Percentiles rank a stretch among this genome's conserved stretches.
Evolutionary conservation across 1,140 invertebrate genomes (phyloP).

Genomic region (Armadillidium nasatum): DNA sequence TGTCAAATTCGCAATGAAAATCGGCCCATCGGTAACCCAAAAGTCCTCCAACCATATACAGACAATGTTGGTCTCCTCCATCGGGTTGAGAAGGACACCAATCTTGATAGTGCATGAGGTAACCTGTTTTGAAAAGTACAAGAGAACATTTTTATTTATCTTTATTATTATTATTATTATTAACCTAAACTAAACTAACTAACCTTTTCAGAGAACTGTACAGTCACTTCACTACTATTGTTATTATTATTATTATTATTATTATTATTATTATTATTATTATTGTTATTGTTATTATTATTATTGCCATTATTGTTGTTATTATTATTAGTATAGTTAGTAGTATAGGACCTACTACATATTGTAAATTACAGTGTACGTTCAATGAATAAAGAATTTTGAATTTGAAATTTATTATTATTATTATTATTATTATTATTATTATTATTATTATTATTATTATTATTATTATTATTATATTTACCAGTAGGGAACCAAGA

Average conservation of each 20-base stretch:
- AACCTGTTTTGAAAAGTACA: slow-evolving; percentile 30
- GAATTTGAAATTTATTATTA: too few species aligned
- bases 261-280: too few species aligned
- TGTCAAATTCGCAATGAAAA: slow-evolving; percentile 45
- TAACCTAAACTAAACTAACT: not conserved
- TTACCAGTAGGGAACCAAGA: not conserved
- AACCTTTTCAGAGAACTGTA: not conserved
- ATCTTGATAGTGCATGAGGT: slow-evolving; percentile 37
- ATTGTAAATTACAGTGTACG: too few species aligned
- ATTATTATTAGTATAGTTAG: too few species aligned
- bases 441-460: not conserved
- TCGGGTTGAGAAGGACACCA: slow-evolving; percentile 45
- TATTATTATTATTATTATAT: not conserved
- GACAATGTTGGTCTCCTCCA: slow-evolving; percentile 45
- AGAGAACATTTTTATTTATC: not conserved
- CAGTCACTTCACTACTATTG: not conserved
- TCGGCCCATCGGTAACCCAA: slow-evolving; percentile 45
- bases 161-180: not conserved
- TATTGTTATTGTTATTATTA: too few species aligned
- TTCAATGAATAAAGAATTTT: too few species aligned
- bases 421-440: too few species aligned
- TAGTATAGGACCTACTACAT: too few species aligned
- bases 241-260: too few species aligned
- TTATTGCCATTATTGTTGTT: too few species aligned
- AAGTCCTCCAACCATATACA: slow-evolving; percentile 45